Evolutionary conservation across 1,140 invertebrate genomes (phyloP).

Genomic region (Glomeris maerens): DNA sequence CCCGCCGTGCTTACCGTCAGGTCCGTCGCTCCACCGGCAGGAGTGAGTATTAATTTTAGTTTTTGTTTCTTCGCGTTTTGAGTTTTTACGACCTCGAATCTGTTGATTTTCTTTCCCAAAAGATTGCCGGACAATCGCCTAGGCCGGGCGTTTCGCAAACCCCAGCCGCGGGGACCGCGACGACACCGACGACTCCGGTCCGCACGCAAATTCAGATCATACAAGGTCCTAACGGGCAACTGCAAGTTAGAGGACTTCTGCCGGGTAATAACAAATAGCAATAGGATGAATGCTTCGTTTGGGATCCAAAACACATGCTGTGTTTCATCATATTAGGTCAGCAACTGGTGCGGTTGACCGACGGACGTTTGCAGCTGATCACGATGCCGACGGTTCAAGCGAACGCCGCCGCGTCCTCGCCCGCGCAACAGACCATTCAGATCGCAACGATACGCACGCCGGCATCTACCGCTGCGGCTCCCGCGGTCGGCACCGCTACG

Average conservation of each 20-base stretch:
- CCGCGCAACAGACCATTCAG: conserved; percentile 19
- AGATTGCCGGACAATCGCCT: conserved; percentile 10
- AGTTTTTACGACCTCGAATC: too few relatives aligned
- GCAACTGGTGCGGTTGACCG: conserved; percentile 78
- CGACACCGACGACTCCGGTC: conserved; percentile 33
- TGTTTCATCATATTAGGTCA: conserved; percentile 42
- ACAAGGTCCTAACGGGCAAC: conserved; percentile 71
- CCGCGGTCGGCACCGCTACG: conserved; percentile 23
- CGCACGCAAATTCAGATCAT: conserved; percentile 67
- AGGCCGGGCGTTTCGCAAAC: conserved; percentile 17
- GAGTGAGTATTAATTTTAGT: too few relatives aligned
- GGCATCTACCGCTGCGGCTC: conserved; percentile 15
- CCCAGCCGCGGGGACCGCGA: conserved; percentile 23
- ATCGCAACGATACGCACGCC: conserved; percentile 15
- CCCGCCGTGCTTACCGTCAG: conserved; percentile 16
- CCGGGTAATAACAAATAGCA: conserved; percentile 47
- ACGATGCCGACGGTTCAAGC: conserved; percentile 36
- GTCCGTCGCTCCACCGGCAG: conserved; percentile 4
- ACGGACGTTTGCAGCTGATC: conserved; percentile 81
- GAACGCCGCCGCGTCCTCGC: conserved; percentile 7
- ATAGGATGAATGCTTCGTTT: neutral
- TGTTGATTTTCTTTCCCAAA: too few relatives aligned
- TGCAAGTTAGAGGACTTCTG: conserved; percentile 77
- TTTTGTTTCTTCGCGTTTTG: too few relatives aligned
- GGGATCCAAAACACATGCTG: neutral